phyloP scores from a whole-genome alignment of 2,888 invertebrate species.

The Oasisia sp. region DNA sequence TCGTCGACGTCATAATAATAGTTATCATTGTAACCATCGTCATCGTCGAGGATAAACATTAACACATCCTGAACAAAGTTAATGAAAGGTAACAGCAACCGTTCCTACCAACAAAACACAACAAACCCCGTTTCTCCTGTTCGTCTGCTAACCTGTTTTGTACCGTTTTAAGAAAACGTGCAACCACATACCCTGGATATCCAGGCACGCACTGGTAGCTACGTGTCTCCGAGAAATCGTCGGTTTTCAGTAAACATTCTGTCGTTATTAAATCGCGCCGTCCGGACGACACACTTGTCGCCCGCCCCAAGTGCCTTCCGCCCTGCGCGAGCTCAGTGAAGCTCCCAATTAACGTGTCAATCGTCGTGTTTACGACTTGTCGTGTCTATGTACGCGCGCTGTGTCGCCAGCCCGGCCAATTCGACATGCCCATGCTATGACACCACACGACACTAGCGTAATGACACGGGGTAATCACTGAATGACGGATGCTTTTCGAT shows the following conservation, averaged over 20 bases:
- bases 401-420: not conserved
- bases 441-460: not conserved
- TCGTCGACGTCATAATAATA: not conserved
- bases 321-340: not conserved
- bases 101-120: not conserved
- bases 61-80: no score
- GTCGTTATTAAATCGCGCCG: not conserved
- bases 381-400: not conserved
- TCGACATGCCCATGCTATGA: not conserved
- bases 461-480: no score
- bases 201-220: not conserved
- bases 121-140: not conserved
- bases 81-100: not conserved
- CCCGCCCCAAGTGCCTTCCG: not conserved
- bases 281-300: not conserved
- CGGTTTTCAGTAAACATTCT: not conserved
- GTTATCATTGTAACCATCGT: not conserved
- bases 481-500: no score
- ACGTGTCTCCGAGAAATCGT: not conserved
- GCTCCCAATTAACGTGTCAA: not conserved
- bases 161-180: not conserved
- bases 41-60: not conserved
- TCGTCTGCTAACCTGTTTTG: not conserved
- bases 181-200: not conserved
- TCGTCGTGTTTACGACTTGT: not conserved